These are phyloP conservation scores for Lepidotrigona ventralis DNA, from an alignment of 1,140 invertebrate species.

Conservation along the genomic window DNA sequence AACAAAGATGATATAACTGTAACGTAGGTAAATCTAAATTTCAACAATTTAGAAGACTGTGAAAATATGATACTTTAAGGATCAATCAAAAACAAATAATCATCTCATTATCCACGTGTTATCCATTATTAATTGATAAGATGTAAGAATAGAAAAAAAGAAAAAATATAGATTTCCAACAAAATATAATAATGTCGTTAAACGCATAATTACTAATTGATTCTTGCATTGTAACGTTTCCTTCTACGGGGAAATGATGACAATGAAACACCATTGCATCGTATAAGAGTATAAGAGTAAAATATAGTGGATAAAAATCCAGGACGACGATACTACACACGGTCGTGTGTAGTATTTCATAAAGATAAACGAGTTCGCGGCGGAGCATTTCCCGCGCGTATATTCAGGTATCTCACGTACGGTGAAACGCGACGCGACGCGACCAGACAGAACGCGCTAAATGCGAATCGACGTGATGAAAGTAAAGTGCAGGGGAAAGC, in stretches of 20 bases:
- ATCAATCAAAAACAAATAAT: neutral
- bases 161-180: neutral
- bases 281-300: neutral
- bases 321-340: neutral
- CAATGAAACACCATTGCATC: neutral
- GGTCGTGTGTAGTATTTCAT: neutral
- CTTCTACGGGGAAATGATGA: neutral
- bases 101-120: neutral
- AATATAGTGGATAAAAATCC: neutral
- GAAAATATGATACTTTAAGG: neutral
- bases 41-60: neutral
- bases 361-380: slow-evolving; percentile 5
- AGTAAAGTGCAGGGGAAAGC: slow-evolving; percentile 5
- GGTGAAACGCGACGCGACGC: neutral
- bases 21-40: neutral
- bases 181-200: neutral
- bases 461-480: neutral
- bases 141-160: neutral
- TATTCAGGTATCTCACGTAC: neutral
- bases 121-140: neutral
- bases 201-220: neutral
- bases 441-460: neutral
- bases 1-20: neutral
- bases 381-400: slow-evolving; percentile 36
- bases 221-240: neutral